Base-by-base conservation (phyloP, 1,140 invertebrate genomes). In the Drosophila nigrodunni region DNA sequence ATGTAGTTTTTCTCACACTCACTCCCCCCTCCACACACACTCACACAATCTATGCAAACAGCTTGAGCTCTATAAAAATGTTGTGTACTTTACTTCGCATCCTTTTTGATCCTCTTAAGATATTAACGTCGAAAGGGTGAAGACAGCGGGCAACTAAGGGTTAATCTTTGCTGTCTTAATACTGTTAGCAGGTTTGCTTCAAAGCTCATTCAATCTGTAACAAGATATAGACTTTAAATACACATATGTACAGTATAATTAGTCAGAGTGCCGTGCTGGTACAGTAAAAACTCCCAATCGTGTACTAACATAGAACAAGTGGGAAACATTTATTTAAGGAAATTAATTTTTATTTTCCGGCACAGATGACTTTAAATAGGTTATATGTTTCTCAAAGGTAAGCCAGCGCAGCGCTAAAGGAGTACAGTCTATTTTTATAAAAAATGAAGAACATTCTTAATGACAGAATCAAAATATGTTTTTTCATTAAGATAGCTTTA, bases 81-180 rank as follows among this genome's bases (percentile, higher is more conserved):
- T 52, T 85, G 52, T 71, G 69, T 80, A 75, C 62, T 54, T 52
- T 78, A 49, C 30, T 39, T 58, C 49, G 79, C 83, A 82, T 82
- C 83, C 80, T 73, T 87, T 83, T 73, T 78, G 75, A 87, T 78
- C 67, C 78, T 69, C 55, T 76, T 49, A 76, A 62, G 73, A 64
- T 52, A 59, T 70, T 75, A 62, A 34, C 52, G 64, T 54, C 18
- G 13, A 21, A 9, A 54, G 39, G 52, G 47, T 64, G 43, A 43
- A 35, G 39, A 39, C 70, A 59, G 66, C 34, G 34, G 39, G 68
- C 37, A 47, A 61, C 67, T 82, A 82, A 79, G 43, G 58, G 80
- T 21, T 59, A 52, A 54, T 25, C 39, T 13, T 50, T 60, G 50
- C 46, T 34, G 68, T 37, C 25, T 30, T 41, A 30, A 52, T 69